Evolutionary conservation across 1,140 invertebrate species (phyloP), one percentile per base, ranked within the genome.

Genomic region (Lutraria rhynchaena): DNA sequence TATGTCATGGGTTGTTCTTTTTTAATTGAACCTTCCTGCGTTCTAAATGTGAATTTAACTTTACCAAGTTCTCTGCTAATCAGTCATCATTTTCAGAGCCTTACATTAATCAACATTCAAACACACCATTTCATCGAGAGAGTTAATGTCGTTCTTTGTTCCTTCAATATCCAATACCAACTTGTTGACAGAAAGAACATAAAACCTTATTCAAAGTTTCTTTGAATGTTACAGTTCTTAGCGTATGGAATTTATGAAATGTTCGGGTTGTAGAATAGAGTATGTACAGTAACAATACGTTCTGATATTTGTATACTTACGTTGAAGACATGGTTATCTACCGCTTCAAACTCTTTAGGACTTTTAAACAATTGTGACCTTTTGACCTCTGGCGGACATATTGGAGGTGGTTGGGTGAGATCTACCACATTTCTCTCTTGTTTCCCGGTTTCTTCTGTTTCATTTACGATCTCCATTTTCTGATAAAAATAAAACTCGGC

Each of bases 321-420:
- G 78, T 88, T 74, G 69, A 90, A 86, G 9, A 90, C 90, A 70
- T 90, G 87, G 24, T 88, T 85, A 69, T 91, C 90, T 22, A 91
- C 82, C 33, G 77, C 73, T 58, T 88, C 86, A 63, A 91, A 89
- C 46, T 88, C 88, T 49, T 83, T 81, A 0, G 89, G 88, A 60
- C 63, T 87, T 73, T 90, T 89, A 67, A 89, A 89, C 33, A 91
- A 78, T 69, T 88, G 87, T 4, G 86, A 85, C 61, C 86, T 83
- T 69, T 88, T 88, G 49, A 90, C 87, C 67, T 91, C 90, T 11
- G 90, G 89, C 1, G 90, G 88, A 27, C 85, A 63, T 0, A 87
- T 81, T 15, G 85, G 84, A 11, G 89, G 89, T 22, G 88, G 77
- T 15, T 87, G 81, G 7, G 76, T 35, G 15, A 53, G 51, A 22